These are phyloP conservation scores for Mastomys natalensis DNA, from an alignment of 2,113 vertebrate species.

Conservation along the genomic window DNA sequence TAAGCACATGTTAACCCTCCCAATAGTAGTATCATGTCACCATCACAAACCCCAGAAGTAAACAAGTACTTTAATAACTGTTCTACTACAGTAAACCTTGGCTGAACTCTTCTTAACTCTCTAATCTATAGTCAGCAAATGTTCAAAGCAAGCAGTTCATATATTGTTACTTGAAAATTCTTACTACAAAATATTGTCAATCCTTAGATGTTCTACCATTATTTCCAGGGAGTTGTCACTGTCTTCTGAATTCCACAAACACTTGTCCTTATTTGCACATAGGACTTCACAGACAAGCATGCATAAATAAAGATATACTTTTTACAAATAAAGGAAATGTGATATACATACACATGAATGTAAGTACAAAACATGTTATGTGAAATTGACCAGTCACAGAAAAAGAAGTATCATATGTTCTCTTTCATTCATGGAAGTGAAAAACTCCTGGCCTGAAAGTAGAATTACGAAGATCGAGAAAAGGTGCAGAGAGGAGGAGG, in stretches of 20 bases:
- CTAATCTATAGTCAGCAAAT: neutral
- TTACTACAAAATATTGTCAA: neutral
- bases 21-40: neutral
- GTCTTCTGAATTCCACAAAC: neutral
- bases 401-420: neutral
- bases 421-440: neutral
- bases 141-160: neutral
- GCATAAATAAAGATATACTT: neutral
- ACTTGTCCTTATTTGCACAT: neutral
- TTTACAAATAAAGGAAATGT: too few relatives aligned
- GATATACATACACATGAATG: neutral
- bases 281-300: neutral
- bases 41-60: neutral
- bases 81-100: neutral
- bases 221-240: neutral
- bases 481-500: neutral
- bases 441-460: neutral
- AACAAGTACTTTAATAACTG: neutral
- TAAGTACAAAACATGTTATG: neutral
- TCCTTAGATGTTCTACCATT: neutral
- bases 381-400: neutral
- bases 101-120: neutral
- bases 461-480: neutral
- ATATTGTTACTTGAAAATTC: neutral
- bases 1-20: neutral